These are phyloP conservation scores for Pterocles gutturalis DNA, from an alignment of 2,113 vertebrate species.

Conservation along the genomic window DNA sequence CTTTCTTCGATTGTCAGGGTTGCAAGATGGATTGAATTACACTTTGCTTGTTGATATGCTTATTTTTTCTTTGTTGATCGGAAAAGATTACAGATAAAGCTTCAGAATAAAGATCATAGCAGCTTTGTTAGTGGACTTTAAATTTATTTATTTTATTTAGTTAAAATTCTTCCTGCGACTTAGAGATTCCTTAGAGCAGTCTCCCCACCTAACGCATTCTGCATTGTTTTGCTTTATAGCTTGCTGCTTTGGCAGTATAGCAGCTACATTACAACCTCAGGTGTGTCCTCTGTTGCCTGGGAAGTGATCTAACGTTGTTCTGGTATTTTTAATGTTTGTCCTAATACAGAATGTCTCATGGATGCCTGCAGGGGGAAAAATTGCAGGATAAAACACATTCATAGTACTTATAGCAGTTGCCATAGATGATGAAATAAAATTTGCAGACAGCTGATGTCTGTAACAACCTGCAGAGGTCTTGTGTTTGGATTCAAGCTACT, in stretches of 20 bases:
- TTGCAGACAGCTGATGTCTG: neutral
- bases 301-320: neutral
- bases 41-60: conserved; percentile 77
- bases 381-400: neutral
- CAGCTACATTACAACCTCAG: neutral
- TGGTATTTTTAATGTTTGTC: conserved; percentile 24
- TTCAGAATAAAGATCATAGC: conserved; percentile 66
- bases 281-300: neutral
- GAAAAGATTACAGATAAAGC: conserved; percentile 71
- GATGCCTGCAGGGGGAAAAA: conserved; percentile 27
- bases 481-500: neutral
- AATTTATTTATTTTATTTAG: conserved; percentile 28
- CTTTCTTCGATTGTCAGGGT: conserved; percentile 79
- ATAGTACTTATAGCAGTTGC: neutral
- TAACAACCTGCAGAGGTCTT: neutral
- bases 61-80: conserved; percentile 69
- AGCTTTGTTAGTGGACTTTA: neutral
- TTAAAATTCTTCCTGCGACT: neutral
- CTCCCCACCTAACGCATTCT: fast-evolving
- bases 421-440: neutral
- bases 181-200: neutral
- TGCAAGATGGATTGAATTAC: conserved; percentile 85
- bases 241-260: neutral
- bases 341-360: neutral
- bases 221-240: neutral